Evolutionary conservation across 2,888 invertebrate genomes (phyloP), one percentile per base, ranked within the genome.

Genomic region (Acronicta leporina): DNA sequence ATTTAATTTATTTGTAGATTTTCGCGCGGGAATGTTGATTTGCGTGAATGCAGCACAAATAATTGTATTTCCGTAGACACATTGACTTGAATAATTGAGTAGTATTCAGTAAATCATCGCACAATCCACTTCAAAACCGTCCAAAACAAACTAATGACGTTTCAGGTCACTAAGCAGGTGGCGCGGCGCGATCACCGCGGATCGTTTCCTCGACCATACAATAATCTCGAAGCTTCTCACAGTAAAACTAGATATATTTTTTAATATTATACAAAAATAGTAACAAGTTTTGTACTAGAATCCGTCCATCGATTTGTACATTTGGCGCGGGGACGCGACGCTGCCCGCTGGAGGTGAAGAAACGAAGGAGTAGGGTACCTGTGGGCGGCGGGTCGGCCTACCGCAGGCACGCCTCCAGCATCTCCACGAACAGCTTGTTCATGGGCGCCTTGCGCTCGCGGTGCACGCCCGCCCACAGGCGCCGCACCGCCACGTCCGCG

Each of bases 371-470:
- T 52, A 40, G 48, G 44, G 33, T 16, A 30, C 10, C 27, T 43
- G 38, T 20, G 20, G 20, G n/a, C n/a, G 91, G 69, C 96, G 96
- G 1, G 46, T 41, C n/a, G 50, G 78, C 76, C 84, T 96, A 96
- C 95, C 96, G 96, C 74, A 95, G 91, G 68, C 96, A 96, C 1
- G 97, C 97, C 89, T 99, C 99, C 64, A 99, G 95, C 99, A 99
- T 99, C 95, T 99, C 99, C 48, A 98, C 96, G 94, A 99, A 99
- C 54, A 99, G 96, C 92, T 99, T 99, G 95, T 99, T 99, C 98
- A 99, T 98, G 77, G 97, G 97, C 63, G 98, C 97, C 87, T 97
- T 96, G 6, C 98, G 97, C 73, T 98, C 98, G 83, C 97, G 96
- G 84, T 98, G 97, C 51, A 99, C 96, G 77, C 95, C 96, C 44